Evolutionary conservation across 1,140 invertebrate genomes (phyloP), one percentile per base, ranked within the genome.

Genomic region (Monochamus saltuarius): DNA sequence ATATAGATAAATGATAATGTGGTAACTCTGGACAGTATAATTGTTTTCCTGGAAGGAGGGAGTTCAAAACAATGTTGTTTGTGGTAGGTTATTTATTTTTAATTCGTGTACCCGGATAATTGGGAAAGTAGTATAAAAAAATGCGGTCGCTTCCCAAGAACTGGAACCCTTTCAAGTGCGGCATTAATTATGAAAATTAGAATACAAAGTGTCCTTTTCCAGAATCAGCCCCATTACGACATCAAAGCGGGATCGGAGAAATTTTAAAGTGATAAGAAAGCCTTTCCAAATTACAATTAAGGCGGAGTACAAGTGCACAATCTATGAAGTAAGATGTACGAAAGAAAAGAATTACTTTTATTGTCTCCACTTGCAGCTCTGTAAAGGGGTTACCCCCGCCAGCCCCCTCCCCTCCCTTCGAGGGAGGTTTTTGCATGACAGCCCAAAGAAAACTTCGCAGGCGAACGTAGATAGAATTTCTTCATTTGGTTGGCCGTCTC

Each of bases 321-420:
- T 60, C 57, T 63, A 63, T 63, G 55, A 58, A 62, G 55, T 58
- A 59, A 67, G 65, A 67, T 67, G 66, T 65, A 64, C 43, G 49
- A 59, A 56, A 67, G 63, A 68, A 65, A 68, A 68, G 66, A 68
- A 68, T 68, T 68, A 68, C 63, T 68, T 68, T 68, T 68, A 68
- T 68, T 68, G 66, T 68, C 54, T 65, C 66, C 66, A 65, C 62
- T 68, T 64, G 61, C 56, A 57, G 22, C 22, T 29, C 52, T 64
- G 62, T 64, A 65, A 68, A 68, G 66, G 66, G 66, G 66, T 68
- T 65, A 59, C 19, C 55, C 57, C 57, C 42, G 45, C 52, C 56
- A 56, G 39, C 51, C 50, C 35, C 38, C 16, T 35, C 53, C 29
- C 52, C 58, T 19, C 50, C 50, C 51, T 22, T 34, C 58, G 34